A percentile compares a stretch with the other conserved stretches of the same genome.
Evolutionary conservation across 2,113 vertebrate genomes (phyloP).

Genomic region (Lasiurus borealis): DNA sequence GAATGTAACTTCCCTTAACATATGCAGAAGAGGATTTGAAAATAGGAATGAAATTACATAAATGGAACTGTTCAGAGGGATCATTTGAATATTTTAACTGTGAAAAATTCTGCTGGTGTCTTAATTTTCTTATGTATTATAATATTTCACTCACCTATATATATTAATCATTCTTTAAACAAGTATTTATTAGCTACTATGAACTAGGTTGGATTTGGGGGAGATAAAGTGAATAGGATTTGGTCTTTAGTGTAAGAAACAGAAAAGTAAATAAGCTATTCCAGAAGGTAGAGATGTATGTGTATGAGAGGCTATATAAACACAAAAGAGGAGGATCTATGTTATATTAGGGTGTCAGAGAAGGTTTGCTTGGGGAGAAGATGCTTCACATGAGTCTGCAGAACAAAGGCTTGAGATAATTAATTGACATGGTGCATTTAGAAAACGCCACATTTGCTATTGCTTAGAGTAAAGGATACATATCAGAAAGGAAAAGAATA

Average conservation of each 20-base stretch:
- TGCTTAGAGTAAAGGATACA: neutral
- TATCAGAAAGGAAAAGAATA: neutral
- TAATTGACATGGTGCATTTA: neutral
- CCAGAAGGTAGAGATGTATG: neutral
- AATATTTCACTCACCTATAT: neutral
- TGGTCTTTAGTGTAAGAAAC: neutral
- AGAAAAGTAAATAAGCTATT: slow-evolving; percentile 2
- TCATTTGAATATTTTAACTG: slow-evolving; percentile 31
- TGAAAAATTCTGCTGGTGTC: neutral
- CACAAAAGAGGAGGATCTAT: neutral
- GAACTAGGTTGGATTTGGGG: neutral
- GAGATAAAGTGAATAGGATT: slow-evolving; percentile 10
- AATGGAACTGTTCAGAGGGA: neutral
- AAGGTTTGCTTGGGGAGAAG: neutral
- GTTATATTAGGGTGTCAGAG: neutral
- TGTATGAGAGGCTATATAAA: neutral
- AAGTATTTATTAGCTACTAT: neutral
- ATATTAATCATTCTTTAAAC: neutral
- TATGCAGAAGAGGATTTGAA: slow-evolving; percentile 4
- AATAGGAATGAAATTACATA: neutral
- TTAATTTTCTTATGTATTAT: slow-evolving; percentile 3
- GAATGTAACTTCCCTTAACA: neutral
- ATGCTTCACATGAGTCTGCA: neutral
- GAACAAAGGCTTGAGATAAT: neutral
- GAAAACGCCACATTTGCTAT: neutral